Evolutionary conservation across 2,797 vertebrate species (phyloP).

Genomic region (Crax fasciolata): DNA sequence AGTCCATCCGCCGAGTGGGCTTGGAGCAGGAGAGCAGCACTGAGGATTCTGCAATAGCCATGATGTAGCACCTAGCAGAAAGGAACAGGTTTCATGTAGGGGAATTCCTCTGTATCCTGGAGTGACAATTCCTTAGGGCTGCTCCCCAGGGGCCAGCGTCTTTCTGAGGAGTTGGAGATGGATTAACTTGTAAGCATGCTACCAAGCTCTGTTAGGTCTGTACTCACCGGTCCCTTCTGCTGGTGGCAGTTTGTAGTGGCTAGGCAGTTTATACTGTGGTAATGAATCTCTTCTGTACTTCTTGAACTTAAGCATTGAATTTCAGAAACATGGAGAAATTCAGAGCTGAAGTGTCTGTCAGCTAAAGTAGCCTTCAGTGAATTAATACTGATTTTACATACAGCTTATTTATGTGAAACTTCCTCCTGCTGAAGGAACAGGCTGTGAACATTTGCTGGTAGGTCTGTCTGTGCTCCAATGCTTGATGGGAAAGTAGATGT

Average conservation of each 20-base stretch:
- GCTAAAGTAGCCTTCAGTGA: neutral
- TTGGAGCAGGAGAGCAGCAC: conserved; percentile 82
- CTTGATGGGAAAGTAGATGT: neutral
- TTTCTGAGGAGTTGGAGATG: neutral
- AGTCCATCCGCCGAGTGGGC: conserved; percentile 90
- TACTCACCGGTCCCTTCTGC: neutral
- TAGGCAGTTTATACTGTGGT: neutral
- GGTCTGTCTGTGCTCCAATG: neutral
- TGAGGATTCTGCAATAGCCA: conserved; percentile 70
- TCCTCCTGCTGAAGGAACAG: neutral
- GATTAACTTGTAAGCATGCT: neutral
- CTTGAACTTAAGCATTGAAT: neutral
- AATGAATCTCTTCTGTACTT: neutral
- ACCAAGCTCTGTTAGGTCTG: neutral
- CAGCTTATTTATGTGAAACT: conserved; percentile 52
- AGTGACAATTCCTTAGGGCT: neutral
- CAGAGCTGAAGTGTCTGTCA: neutral
- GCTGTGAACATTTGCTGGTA: neutral
- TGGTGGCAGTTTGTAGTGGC: neutral
- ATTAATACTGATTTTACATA: neutral
- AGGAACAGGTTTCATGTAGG: fast-evolving
- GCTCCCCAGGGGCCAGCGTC: neutral
- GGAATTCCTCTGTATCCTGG: fast-evolving
- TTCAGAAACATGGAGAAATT: neutral
- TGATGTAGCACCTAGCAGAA: neutral